Evolutionary conservation across 2,888 invertebrate species (phyloP).

Genomic region (Nomada hirtipes): DNA sequence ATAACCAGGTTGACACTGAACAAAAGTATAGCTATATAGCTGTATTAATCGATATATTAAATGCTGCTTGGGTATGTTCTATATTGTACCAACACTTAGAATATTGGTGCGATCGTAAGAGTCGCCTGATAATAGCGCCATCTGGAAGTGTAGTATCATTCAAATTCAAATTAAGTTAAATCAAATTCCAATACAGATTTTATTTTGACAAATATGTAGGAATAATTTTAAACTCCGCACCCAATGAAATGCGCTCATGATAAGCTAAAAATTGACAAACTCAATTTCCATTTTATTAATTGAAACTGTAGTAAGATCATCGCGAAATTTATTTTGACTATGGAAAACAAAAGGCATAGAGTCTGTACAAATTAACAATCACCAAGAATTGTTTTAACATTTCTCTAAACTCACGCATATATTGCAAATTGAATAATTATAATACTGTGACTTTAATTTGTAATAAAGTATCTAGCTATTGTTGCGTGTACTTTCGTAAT

Average conservation of each 20-base stretch:
- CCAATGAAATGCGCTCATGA: neutral
- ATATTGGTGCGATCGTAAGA: neutral
- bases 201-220: neutral
- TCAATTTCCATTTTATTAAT: neutral
- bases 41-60: conserved; percentile 19
- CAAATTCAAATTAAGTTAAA: conserved; percentile 12
- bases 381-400: neutral
- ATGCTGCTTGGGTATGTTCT: conserved; percentile 2
- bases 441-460: neutral
- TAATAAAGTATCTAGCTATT: neutral
- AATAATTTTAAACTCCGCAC: neutral
- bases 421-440: too few species aligned
- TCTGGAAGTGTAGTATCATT: conserved; percentile 17
- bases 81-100: neutral
- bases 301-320: too few species aligned
- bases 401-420: too few species aligned
- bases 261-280: neutral
- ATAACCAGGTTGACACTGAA: neutral
- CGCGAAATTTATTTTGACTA: too few species aligned
- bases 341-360: too few species aligned
- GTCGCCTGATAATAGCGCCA: conserved; percentile 14
- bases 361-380: too few species aligned
- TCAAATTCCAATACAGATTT: neutral
- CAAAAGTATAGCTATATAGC: conserved; percentile 8
- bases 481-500: conserved; percentile 16